A percentile compares a stretch with the other conserved stretches of the same genome.
Conservation (phyloP, 2,797 vertebrate species). For the Anguilla obscura region DNA sequence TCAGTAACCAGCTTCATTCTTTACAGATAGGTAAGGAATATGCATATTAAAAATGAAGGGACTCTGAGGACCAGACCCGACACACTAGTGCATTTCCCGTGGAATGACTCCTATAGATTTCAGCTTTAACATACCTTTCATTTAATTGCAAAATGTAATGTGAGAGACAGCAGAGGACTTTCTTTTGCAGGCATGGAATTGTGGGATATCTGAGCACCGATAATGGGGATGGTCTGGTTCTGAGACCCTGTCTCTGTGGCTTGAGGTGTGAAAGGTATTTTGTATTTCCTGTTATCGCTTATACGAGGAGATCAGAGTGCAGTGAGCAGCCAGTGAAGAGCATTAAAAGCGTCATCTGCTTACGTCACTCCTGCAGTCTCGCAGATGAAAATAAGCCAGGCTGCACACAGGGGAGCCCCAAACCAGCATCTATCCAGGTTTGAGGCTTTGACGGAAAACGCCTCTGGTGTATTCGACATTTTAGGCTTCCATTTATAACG, state of each 20-base stretch:
- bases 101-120: too few relatives aligned
- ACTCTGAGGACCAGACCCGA: too few relatives aligned
- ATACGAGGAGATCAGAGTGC: slow-evolving; percentile 56
- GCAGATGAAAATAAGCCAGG: background rate
- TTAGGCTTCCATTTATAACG: background rate
- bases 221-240: slow-evolving; percentile 58
- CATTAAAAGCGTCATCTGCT: background rate
- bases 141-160: slow-evolving; percentile 48
- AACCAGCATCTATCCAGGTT: background rate
- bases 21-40: too few relatives aligned
- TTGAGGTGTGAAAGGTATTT: slow-evolving; percentile 62
- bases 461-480: background rate
- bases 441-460: background rate
- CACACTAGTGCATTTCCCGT: too few relatives aligned
- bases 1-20: too few relatives aligned
- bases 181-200: slow-evolving; percentile 12
- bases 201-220: slow-evolving; percentile 32
- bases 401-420: too few relatives aligned
- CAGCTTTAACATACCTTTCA: slow-evolving; percentile 43
- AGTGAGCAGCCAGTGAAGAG: slow-evolving; percentile 47
- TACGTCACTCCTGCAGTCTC: background rate
- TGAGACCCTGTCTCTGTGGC: slow-evolving; percentile 59
- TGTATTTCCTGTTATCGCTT: slow-evolving; percentile 39
- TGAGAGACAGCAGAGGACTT: slow-evolving; percentile 43
- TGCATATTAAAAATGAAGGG: too few relatives aligned